These are phyloP conservation scores for Apogon hyalosoma DNA, from an alignment of 2,797 vertebrate genomes.

Conservation along the genomic window DNA sequence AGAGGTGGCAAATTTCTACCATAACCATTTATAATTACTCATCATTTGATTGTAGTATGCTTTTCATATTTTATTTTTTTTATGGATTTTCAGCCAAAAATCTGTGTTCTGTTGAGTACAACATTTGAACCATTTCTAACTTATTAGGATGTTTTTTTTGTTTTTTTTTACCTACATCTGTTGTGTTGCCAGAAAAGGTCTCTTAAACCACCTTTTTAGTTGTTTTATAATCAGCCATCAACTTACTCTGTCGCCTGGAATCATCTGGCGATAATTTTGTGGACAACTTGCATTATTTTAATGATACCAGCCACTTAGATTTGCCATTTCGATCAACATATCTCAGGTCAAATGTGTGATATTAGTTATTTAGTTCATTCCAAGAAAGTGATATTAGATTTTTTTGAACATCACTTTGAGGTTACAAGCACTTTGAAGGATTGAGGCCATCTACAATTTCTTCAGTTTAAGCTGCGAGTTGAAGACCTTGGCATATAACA, in stretches of 20 bases:
- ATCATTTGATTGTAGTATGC: conserved; percentile 32
- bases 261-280: conserved; percentile 22
- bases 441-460: conserved; percentile 42
- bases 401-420: conserved; percentile 27
- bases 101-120: conserved; percentile 43
- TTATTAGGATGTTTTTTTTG: conserved; percentile 42
- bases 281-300: conserved; percentile 49
- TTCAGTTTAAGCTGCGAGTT: conserved; percentile 44
- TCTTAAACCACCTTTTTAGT: conserved; percentile 77
- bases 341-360: conserved; percentile 36
- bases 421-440: conserved; percentile 65
- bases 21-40: conserved; percentile 14
- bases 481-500: conserved; percentile 69
- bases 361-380: conserved; percentile 33
- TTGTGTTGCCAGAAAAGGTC: conserved; percentile 45
- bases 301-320: conserved; percentile 16
- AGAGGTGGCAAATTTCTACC: conserved; percentile 38
- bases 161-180: conserved; percentile 65
- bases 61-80: conserved; percentile 43
- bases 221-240: conserved; percentile 66
- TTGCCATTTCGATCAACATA: conserved; percentile 29
- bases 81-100: conserved; percentile 37
- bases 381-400: conserved; percentile 44
- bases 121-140: conserved; percentile 43
- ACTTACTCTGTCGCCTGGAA: conserved; percentile 22